A percentile compares a stretch with the other conserved stretches of the same genome.
These are phyloP conservation scores for Conops quadrifasciatus DNA, from an alignment of 2,888 invertebrate species.

Conservation along the genomic window DNA sequence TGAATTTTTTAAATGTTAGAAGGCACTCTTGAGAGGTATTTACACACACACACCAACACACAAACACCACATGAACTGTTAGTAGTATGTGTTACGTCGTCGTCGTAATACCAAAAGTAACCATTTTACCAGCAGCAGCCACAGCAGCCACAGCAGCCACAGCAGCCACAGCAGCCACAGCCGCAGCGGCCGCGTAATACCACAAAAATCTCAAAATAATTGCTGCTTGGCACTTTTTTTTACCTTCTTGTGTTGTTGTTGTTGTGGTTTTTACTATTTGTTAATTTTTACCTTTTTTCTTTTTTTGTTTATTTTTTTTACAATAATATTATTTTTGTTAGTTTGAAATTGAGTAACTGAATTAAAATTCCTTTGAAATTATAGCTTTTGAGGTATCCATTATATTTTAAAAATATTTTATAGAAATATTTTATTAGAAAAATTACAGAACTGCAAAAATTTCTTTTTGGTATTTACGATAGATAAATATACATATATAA, in stretches of 20 bases:
- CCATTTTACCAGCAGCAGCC: background rate
- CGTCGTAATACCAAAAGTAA: background rate
- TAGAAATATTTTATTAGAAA: too few relatives aligned
- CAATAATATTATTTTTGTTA: background rate
- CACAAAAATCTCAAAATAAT: background rate
- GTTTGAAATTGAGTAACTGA: conserved; percentile 20
- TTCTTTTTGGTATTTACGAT: too few relatives aligned
- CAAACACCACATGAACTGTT: background rate
- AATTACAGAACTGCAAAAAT: too few relatives aligned
- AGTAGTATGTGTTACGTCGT: background rate
- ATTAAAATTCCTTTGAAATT: conserved; percentile 27
- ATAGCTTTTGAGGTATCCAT: background rate
- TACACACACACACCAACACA: background rate
- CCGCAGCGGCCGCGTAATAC: too few relatives aligned
- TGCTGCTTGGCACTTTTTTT: background rate
- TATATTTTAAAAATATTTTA: too few relatives aligned
- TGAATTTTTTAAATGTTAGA: conserved; percentile 6
- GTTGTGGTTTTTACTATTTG: background rate
- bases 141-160: background rate
- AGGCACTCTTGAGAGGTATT: background rate
- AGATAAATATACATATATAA: too few relatives aligned
- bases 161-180: background rate
- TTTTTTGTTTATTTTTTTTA: background rate
- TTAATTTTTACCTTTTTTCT: background rate
- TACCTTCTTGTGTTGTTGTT: background rate